Base-by-base conservation (phyloP, 2,113 vertebrate species). In the Romanogobio albipinnatus region DNA sequence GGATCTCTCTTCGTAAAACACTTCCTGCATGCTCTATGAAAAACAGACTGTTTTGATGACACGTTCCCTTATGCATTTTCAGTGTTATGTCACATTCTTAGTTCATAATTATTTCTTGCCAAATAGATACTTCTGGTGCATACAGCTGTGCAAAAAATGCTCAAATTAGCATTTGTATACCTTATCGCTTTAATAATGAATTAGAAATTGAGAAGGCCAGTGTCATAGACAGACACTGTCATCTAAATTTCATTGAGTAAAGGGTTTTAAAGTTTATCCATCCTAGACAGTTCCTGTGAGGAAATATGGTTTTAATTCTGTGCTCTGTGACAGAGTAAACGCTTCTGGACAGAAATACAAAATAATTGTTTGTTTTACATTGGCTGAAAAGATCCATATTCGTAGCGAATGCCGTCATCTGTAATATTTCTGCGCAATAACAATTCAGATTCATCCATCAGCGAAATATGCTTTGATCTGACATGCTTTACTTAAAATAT, bases 331-430 rank as follows among this genome's bases (percentile, higher is more conserved):
- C 14, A 62, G 11, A 66, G 19, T 15, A 39, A 58, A 47, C 45
- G 36, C 78, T 81, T 79, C 36, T 77, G 58, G 14, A 82, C 3
- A 45, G 78, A 81, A 61, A 62, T 33, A 51, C 74, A 76, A 51
- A 51, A 53, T 76, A 76, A 76, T 33, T 45, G 77, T 79, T 79
- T 79, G 77, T 79, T 79, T 79, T 62, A 79, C 58, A 10, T 79
- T 79, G 7, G 0, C 77, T 36, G 53, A 78, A 59, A 58, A 61
- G 36, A 58, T 58, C 76, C 76, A 78, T 66, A 33, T 61, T 62
- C 76, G 8, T 43, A 45, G 36, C 1, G 22, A 39, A 76, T 82
- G 43, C 19, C 81, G 47, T 81, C 78, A 61, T 77, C 85, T 71
- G 24, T 56, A 76, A 77, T 77, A 77, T 74, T 83, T 26, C 64